Conservation (phyloP, 2,113 vertebrate genomes). For the Calidris pygmaea region DNA sequence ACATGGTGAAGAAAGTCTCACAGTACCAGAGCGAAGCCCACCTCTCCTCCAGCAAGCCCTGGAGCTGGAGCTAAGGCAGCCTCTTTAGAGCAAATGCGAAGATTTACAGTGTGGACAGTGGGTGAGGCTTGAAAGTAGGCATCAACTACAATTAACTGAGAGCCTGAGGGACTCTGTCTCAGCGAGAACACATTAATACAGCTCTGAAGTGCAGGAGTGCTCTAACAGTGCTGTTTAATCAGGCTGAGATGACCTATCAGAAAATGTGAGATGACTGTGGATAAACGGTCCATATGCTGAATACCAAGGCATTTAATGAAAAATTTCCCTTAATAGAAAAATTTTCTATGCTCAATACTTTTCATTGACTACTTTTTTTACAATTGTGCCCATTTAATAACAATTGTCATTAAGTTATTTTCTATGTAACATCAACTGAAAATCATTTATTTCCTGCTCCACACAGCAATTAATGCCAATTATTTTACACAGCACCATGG, state of each 20-base stretch:
- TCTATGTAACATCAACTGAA: constrained; percentile 45
- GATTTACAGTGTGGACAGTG: neutral
- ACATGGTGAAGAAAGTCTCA: neutral
- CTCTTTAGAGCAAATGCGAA: neutral
- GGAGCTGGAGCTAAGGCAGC: neutral
- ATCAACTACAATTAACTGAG: neutral
- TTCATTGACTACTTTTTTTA: constrained; percentile 42
- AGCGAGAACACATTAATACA: neutral
- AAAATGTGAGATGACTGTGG: constrained; percentile 1
- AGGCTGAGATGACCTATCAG: constrained; percentile 1
- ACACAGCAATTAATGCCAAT: constrained; percentile 67
- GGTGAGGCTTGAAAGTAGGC: neutral
- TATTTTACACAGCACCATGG: constrained; percentile 44
- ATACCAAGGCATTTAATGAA: constrained; percentile 31
- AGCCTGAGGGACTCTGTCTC: neutral
- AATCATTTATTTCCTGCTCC: constrained; percentile 58
- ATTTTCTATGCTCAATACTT: constrained; percentile 29
- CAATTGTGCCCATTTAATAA: constrained; percentile 43
- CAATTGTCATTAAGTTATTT: constrained; percentile 56
- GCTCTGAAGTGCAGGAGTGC: neutral
- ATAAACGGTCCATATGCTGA: constrained; percentile 15
- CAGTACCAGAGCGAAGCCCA: neutral
- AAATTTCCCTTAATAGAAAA: constrained; percentile 36
- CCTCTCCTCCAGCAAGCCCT: neutral
- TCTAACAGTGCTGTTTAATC: neutral